These are phyloP conservation scores for Scleropages formosus DNA, from an alignment of 2,797 vertebrate species.

Conservation along the genomic window DNA sequence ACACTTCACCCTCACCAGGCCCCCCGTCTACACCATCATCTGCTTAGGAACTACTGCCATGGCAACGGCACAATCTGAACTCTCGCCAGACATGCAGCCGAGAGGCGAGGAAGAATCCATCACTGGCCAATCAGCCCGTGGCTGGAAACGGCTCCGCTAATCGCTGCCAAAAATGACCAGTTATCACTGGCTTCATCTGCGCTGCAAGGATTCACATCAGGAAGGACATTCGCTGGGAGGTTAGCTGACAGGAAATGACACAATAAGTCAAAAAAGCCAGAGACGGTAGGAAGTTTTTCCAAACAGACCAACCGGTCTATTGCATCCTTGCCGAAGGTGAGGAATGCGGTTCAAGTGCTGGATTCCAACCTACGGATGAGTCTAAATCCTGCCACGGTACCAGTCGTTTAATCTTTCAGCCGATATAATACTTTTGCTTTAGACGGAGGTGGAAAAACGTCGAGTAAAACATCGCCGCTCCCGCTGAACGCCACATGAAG, in stretches of 20 bases:
- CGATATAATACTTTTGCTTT: neutral
- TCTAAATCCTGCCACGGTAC: too few species aligned
- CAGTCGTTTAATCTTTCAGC: neutral
- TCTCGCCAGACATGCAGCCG: conserved; percentile 15
- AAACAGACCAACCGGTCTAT: too few species aligned
- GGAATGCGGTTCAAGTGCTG: too few species aligned
- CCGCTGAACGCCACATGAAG: neutral
- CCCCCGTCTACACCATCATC: conserved; percentile 21
- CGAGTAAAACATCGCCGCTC: neutral
- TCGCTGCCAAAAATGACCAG: conserved; percentile 2
- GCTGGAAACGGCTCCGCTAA: conserved; percentile 1
- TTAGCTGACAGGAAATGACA: too few species aligned
- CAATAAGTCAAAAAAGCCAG: too few species aligned
- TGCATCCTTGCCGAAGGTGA: too few species aligned
- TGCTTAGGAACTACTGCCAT: conserved; percentile 29
- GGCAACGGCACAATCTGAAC: conserved; percentile 24
- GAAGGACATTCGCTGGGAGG: too few species aligned
- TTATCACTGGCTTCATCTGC: neutral
- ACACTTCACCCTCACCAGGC: conserved; percentile 1
- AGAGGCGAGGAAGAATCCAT: neutral
- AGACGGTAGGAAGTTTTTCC: too few species aligned
- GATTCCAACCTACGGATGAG: too few species aligned
- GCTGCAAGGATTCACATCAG: neutral
- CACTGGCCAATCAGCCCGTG: conserved; percentile 4
- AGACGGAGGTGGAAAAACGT: neutral